A percentile compares a stretch with the other conserved stretches of the same genome.
phyloP scores from a whole-genome alignment of 2,113 vertebrate species.

The Isichthys henryi region DNA sequence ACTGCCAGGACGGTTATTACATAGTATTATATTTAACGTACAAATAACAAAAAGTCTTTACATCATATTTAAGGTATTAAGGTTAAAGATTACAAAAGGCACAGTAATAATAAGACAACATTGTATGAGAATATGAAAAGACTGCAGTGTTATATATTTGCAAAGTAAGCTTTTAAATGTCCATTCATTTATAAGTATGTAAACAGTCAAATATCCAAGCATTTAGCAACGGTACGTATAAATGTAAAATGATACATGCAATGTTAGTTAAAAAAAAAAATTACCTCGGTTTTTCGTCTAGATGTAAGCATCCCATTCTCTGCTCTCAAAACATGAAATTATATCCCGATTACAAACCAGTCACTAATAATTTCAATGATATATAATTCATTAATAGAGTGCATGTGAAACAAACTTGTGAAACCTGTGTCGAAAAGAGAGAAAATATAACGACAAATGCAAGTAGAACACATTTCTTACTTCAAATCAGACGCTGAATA shows the following conservation, averaged over 20 bases:
- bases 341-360: neutral
- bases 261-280: neutral
- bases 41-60: neutral
- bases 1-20: neutral
- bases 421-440: neutral
- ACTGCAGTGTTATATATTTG: neutral
- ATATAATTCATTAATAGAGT: neutral
- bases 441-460: neutral
- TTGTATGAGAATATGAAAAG: neutral
- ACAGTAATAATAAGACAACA: neutral
- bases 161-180: neutral
- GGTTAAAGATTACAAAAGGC: neutral
- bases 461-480: slow-evolving; percentile 43
- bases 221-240: neutral
- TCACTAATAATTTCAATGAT: neutral
- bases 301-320: neutral
- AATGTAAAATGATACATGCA: neutral
- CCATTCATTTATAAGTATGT: neutral
- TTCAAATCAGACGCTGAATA: neutral
- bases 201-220: neutral
- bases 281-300: neutral
- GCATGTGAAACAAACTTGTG: neutral
- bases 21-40: neutral
- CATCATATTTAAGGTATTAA: neutral
- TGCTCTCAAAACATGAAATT: neutral